Evolutionary conservation across 1,140 invertebrate species (phyloP).

Genomic region (Patella vulgata): DNA sequence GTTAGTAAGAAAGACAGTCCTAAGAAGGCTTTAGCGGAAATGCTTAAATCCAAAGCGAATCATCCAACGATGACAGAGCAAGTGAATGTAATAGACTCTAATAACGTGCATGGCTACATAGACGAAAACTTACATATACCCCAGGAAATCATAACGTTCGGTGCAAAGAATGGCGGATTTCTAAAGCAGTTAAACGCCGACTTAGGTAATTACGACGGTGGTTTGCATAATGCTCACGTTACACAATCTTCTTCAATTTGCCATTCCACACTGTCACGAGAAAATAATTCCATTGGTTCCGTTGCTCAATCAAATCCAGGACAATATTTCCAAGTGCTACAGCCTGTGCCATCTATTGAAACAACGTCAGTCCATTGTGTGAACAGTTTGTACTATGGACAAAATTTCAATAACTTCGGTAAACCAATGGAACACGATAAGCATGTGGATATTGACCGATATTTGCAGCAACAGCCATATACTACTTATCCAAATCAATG

Average conservation of each 20-base stretch:
- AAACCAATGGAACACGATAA: constrained; percentile 16
- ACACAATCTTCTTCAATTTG: background rate
- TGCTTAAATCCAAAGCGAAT: background rate
- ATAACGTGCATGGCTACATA: background rate
- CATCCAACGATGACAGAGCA: background rate
- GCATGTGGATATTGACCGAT: constrained; percentile 37
- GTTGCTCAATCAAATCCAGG: constrained; percentile 19
- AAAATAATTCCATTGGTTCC: constrained; percentile 1
- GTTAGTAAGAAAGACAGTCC: constrained; percentile 6
- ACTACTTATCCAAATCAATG: constrained; percentile 27
- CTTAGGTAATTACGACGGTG: background rate
- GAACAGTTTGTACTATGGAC: constrained; percentile 12
- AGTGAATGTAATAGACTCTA: background rate
- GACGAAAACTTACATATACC: constrained; percentile 2
- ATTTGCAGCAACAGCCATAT: constrained; percentile 47
- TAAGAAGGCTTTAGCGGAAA: background rate
- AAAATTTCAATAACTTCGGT: constrained; percentile 3
- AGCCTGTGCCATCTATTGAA: constrained; percentile 23
- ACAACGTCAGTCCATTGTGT: background rate
- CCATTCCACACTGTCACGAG: background rate
- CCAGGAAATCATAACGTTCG: background rate
- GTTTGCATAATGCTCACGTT: background rate
- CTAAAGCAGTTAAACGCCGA: constrained; percentile 10
- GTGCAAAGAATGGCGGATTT: constrained; percentile 15
- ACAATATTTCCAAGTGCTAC: constrained; percentile 33